Conservation (phyloP, 2,888 invertebrate species). For the Eudasyphora cyanicolor region DNA sequence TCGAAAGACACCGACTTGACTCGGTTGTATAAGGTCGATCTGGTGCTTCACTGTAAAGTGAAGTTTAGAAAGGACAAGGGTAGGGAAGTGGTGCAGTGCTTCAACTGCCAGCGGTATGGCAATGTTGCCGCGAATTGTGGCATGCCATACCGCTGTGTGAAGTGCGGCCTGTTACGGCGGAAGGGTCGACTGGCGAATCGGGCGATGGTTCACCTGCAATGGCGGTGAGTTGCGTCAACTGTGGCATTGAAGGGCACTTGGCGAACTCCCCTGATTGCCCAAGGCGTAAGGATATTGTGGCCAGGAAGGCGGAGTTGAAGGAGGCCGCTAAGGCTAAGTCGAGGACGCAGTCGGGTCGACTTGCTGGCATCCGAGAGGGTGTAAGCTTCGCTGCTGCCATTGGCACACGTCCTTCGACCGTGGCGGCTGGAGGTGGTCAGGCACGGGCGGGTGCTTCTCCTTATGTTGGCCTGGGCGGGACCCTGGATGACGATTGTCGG, state of each 20-base stretch:
- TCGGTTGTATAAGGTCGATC: background rate
- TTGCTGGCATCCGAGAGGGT: too few relatives aligned
- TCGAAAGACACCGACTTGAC: background rate
- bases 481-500: too few relatives aligned
- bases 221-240: too few relatives aligned
- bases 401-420: too few relatives aligned
- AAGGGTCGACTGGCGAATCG: too few relatives aligned
- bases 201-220: too few relatives aligned
- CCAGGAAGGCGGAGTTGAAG: background rate
- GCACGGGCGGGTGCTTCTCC: background rate
- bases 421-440: background rate
- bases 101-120: background rate
- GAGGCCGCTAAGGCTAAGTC: background rate
- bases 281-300: background rate
- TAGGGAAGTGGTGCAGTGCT: background rate
- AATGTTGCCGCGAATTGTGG: background rate
- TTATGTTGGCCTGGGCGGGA: background rate
- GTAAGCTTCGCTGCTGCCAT: too few relatives aligned
- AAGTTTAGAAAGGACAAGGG: background rate
- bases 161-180: background rate
- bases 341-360: background rate
- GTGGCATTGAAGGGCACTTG: background rate
- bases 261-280: too few relatives aligned
- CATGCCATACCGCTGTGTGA: too few relatives aligned
- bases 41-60: background rate